Conservation (phyloP, 2,888 invertebrate species). For the Schizotus pectinicornis region DNA sequence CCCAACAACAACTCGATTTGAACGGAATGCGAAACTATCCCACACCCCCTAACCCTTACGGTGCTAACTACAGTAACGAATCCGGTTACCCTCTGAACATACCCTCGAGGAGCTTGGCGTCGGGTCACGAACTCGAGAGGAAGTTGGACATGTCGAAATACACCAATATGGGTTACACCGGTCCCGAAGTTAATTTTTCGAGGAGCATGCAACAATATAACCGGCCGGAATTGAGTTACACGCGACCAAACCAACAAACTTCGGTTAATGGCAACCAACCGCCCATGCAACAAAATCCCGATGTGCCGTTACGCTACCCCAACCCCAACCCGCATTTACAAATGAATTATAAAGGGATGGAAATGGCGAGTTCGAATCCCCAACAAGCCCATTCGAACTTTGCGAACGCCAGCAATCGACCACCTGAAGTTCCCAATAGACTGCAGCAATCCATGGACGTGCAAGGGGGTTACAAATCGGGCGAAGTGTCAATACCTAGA, state of each 20-base stretch:
- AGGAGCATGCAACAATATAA: constrained; percentile 42
- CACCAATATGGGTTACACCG: constrained; percentile 55
- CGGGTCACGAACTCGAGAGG: constrained; percentile 39
- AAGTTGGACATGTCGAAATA: constrained; percentile 55
- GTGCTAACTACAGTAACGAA: constrained; percentile 39
- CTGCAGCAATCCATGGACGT: constrained; percentile 10
- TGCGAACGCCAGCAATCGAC: constrained; percentile 20
- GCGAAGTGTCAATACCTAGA: constrained; percentile 45
- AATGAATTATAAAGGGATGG: constrained; percentile 38
- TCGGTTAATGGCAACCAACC: constrained; percentile 22
- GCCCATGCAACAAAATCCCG: constrained; percentile 24
- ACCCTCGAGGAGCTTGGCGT: constrained; percentile 37
- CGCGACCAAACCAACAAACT: constrained; percentile 32
- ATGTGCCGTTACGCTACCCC: constrained; percentile 31
- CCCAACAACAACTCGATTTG: background rate
- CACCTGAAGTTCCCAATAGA: constrained; percentile 22
- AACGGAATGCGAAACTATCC: constrained; percentile 19
- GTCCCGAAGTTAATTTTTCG: constrained; percentile 49
- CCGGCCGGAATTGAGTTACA: constrained; percentile 37
- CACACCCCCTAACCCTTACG: constrained; percentile 30
- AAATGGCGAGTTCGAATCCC: constrained; percentile 32
- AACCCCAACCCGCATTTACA: constrained; percentile 35
- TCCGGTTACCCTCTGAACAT: constrained; percentile 49
- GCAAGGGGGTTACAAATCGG: constrained; percentile 34
- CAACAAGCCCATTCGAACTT: constrained; percentile 38